Conservation (phyloP, 2,113 vertebrate genomes). For the Oophaga pumilio region DNA sequence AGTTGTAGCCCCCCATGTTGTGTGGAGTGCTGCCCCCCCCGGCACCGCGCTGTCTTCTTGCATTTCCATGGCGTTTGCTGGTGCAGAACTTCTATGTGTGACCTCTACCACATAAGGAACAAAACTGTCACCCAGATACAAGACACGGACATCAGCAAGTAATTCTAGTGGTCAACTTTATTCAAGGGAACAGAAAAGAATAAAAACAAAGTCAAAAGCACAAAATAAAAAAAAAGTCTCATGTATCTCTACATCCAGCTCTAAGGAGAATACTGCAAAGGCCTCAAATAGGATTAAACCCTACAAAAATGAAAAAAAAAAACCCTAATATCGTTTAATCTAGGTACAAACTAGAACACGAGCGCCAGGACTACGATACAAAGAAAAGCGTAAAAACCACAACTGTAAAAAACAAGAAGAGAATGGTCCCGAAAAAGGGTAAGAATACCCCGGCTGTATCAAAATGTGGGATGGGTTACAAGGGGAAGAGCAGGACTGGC, state of each 20-base stretch:
- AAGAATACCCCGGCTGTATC: neutral
- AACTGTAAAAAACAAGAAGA: neutral
- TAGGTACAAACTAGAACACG: neutral
- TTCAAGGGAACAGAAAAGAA: conserved; percentile 22
- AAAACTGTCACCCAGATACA: neutral
- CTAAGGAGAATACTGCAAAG: conserved; percentile 37
- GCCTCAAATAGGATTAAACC: neutral
- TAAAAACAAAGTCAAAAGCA: neutral
- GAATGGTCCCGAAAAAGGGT: neutral
- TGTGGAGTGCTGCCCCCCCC: too few species aligned
- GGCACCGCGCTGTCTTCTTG: too few species aligned
- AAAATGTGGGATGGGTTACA: neutral
- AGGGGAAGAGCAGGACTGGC: neutral
- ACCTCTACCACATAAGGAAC: neutral
- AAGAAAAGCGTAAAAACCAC: neutral
- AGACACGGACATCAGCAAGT: neutral
- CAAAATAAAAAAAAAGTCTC: neutral
- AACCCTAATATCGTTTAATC: conserved; percentile 20
- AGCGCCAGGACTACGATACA: neutral
- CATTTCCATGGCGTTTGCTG: too few species aligned
- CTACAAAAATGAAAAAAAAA: neutral
- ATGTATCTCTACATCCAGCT: neutral
- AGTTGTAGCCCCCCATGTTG: too few species aligned
- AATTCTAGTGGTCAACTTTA: conserved; percentile 35
- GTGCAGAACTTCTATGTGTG: too few species aligned